Base-by-base conservation (phyloP, 2,113 vertebrate species). In the Ophthalmolycus amberensis region DNA sequence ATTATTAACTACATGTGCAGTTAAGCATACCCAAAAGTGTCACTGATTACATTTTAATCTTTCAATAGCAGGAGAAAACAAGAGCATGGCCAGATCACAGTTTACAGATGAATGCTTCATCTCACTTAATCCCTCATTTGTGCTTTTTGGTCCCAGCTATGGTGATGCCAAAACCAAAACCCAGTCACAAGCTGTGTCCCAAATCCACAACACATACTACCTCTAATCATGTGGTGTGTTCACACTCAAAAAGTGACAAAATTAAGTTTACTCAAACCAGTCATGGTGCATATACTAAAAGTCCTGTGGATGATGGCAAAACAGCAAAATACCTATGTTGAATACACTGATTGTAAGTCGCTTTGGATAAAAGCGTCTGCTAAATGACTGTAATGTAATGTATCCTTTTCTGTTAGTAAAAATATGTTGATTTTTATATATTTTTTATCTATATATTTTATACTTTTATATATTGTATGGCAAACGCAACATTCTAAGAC, bases 121-220 rank as follows among this genome's bases (percentile, higher is more conserved):
- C 44, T 75, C 29, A 71, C 18, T 82, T 71, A 42, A 80, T 83
- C 68, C 40, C 22, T 59, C 2, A 3, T 69, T 12, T n/a, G 29
- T 70, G 10, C 66, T 12, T 77, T 38, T 72, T 52, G 9, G 64
- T 66, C n/a, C 18, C 7, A 62, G 38, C 20, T 52, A 29, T n/a
- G 20, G 9, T n/a, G 38, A 77, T 60, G 48, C 22, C 69, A 40
- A 83, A 80, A 64, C 52, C 32, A 54, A 60, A 79, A 63, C 27
- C 12, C 48, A 63, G 67, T 34, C 20, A 25, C 38, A 64, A 71
- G 34, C 74, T 68, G 67, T 60, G 60, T 44, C 34, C 50, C 20
- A 80, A 62, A 80, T 73, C 38, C 10, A 27, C 2, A 68, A 9
- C 18, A 27, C 32, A 54, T 10, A 20, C 20, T 8, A 5, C 25